Percentiles rank a stretch among this genome's conserved stretches.
Conservation (phyloP, 64 coral and sea anemone genomes). For the Actinia tenebrosa region DNA sequence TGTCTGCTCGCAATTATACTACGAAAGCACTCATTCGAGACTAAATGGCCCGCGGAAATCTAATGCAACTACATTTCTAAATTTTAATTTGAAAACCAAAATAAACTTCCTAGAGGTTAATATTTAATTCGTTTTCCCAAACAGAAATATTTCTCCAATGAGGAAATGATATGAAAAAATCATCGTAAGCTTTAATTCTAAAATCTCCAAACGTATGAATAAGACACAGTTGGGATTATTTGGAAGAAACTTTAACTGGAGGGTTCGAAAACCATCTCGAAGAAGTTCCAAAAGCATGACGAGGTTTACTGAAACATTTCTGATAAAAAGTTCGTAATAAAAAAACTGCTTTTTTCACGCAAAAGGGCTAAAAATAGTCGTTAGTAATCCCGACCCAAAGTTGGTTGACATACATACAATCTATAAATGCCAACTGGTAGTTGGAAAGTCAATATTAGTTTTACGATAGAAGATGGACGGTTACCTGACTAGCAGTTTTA, state of each 20-base stretch:
- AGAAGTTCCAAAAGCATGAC: not conserved
- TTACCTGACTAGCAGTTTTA: not conserved
- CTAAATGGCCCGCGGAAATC: not conserved
- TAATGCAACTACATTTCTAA: not conserved
- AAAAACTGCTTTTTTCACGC: not conserved
- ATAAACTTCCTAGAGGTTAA: not conserved
- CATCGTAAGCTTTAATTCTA: not conserved
- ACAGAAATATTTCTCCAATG: not conserved
- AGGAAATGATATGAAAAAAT: not conserved
- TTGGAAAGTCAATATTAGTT: conserved; percentile 2
- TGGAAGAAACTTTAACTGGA: not conserved
- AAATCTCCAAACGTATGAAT: not conserved
- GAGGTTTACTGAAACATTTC: not conserved
- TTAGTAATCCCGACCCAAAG: not conserved
- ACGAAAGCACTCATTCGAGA: not conserved
- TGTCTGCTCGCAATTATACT: not conserved
- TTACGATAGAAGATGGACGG: not conserved
- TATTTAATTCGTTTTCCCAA: not conserved
- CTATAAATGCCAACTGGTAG: not conserved
- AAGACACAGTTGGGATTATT: not conserved
- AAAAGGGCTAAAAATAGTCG: not conserved
- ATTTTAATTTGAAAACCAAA: not conserved
- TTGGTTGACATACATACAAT: not conserved
- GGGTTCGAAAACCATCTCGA: not conserved
- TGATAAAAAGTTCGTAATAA: not conserved